Conservation (phyloP, 2,113 vertebrate species). For the Ammodytes dubius region DNA sequence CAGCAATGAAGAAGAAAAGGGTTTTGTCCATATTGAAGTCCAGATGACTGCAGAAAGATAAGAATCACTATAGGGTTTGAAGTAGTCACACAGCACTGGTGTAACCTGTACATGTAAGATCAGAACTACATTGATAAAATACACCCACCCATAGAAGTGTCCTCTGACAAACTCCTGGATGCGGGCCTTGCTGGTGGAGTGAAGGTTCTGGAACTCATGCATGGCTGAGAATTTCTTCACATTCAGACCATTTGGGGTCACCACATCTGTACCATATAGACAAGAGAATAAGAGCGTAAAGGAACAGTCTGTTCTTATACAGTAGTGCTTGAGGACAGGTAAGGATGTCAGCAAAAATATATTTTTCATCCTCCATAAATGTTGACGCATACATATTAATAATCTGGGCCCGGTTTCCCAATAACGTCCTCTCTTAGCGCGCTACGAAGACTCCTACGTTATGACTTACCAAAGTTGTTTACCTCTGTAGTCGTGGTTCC, state of each 20-base stretch:
- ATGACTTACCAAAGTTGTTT: too few relatives aligned
- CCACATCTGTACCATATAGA: slow-evolving; percentile 91
- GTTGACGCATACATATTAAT: neutral
- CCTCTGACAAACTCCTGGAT: slow-evolving; percentile 98
- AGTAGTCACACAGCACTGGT: neutral
- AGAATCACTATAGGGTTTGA: neutral
- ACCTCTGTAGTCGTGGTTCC: too few relatives aligned
- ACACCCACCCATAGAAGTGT: slow-evolving; percentile 95
- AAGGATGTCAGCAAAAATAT: neutral
- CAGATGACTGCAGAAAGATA: slow-evolving; percentile 86
- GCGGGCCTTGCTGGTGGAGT: slow-evolving; percentile 92
- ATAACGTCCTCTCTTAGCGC: too few relatives aligned
- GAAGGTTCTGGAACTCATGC: slow-evolving; percentile 98
- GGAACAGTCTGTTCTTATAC: neutral
- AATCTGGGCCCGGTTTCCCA: too few relatives aligned
- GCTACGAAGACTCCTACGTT: too few relatives aligned
- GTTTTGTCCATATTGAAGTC: slow-evolving; percentile 97
- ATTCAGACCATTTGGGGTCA: slow-evolving; percentile 96
- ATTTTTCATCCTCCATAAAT: neutral
- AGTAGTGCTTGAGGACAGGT: neutral
- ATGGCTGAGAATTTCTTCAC: slow-evolving; percentile 98
- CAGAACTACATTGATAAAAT: neutral
- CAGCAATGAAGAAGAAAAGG: slow-evolving; percentile 97
- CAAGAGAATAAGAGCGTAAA: neutral
- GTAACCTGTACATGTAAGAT: neutral